Base-by-base conservation (phyloP, 1,140 invertebrate genomes). In the Leptopilina boulardi region DNA sequence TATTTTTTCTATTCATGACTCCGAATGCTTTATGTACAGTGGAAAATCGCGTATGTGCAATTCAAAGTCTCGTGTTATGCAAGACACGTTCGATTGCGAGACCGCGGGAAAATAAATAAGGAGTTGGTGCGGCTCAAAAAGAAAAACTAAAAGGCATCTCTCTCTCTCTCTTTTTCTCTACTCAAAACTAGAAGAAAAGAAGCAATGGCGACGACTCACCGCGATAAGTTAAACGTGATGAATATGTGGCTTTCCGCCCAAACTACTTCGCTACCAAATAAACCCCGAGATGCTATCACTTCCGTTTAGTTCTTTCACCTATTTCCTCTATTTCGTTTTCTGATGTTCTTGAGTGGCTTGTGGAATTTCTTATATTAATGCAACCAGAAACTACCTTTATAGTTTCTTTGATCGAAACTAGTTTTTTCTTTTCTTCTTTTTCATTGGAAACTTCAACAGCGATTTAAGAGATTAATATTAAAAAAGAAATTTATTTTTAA, bases 41-140 rank as follows among this genome's bases (percentile, higher is more conserved):
- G n/a, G 3, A 30, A 30, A 66, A 30, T 66, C 26, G 59, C 23
- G 26, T 66, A 66, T 66, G 26, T 26, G 6, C 59, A 23, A 66
- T 66, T 66, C 26, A 30, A 66, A 23, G 34, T 38, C 34, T 66
- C n/a, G n/a, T n/a, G n/a, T 3, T 66, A 66, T 66, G 59, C 59
- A 15, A 66, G 59, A 34, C 59, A 66, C 59, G 59, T 66, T 34
- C 59, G 59, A n/a, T 34, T 66, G 10, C n/a, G 11, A 66, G 59
- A 66, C 59, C 59, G 59, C 59, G 59, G n/a, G 59, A 66, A 66
- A 66, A 66, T 66, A 66, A 66, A 66, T 66, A 66, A 66, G 59
- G 15, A 13, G 26, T 30, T 66, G 59, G 59, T 56, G 54, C 3
- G 26, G 23, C 23, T n/a, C 11, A 23, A 23, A 34, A 23, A 66